A percentile compares a stretch with the other conserved stretches of the same genome.
Conservation (phyloP, 2,113 vertebrate genomes). For the Struthidea cinerea region DNA sequence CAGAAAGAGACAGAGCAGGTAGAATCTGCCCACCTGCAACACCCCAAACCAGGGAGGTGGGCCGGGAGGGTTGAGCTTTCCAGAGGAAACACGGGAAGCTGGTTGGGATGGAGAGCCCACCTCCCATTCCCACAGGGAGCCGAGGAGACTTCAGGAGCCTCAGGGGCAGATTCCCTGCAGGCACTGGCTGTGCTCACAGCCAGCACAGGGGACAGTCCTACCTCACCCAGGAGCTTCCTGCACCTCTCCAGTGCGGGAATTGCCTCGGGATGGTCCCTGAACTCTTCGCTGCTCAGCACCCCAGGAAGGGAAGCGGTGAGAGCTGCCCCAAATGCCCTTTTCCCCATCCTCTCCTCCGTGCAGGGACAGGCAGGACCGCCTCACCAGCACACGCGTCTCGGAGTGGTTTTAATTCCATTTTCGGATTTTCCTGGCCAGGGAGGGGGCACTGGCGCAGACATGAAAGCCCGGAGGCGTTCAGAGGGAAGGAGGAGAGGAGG, state of each 20-base stretch:
- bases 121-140: background rate
- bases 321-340: background rate
- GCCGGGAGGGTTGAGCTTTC: background rate
- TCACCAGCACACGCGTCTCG: background rate
- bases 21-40: background rate
- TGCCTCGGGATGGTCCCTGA: background rate
- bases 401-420: background rate
- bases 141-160: accelerated
- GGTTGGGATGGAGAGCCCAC: background rate
- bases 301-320: accelerated
- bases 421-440: background rate
- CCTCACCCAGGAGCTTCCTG: background rate
- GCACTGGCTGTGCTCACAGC: background rate
- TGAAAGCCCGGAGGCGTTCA: background rate
- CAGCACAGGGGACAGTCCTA: background rate
- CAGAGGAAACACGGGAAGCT: background rate
- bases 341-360: background rate
- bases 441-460: background rate
- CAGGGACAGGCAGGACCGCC: background rate
- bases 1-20: accelerated
- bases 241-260: accelerated
- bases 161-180: background rate
- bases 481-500: background rate
- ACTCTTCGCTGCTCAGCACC: background rate
- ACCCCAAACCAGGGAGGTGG: too few relatives aligned